Percentiles rank a stretch among this genome's conserved stretches.
These are phyloP conservation scores for Selenia dentaria DNA, from an alignment of 2,888 invertebrate genomes.

Conservation along the genomic window DNA sequence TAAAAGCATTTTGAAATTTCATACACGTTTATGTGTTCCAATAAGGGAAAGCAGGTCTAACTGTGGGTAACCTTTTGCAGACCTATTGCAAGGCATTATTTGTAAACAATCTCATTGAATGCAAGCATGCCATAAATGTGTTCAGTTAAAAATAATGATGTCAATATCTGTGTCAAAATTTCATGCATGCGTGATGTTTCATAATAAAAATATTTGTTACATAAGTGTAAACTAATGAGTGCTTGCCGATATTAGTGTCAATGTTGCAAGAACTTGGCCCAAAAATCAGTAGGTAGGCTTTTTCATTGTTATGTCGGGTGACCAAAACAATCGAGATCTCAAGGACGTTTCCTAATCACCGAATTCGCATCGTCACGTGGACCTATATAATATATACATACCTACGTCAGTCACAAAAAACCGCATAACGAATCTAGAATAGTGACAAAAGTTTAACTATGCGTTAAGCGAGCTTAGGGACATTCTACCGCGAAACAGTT, in stretches of 20 bases:
- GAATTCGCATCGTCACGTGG: constrained; percentile 4
- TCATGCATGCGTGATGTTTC: constrained; percentile 30
- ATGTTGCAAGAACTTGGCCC: constrained; percentile 22
- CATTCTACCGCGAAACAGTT: constrained; percentile 45
- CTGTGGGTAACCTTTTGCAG: constrained; percentile 56
- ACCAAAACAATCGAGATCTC: constrained; percentile 18
- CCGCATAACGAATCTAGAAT: constrained; percentile 22
- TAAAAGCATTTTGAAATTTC: constrained; percentile 59
- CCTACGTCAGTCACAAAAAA: constrained; percentile 23
- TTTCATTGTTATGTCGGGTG: constrained; percentile 25
- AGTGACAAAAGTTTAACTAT: constrained; percentile 39
- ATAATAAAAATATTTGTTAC: constrained; percentile 39
- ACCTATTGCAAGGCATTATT: constrained; percentile 45
- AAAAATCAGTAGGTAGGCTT: constrained; percentile 3
- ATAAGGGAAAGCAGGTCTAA: constrained; percentile 63
- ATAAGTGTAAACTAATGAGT: constrained; percentile 38
- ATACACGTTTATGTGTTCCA: constrained; percentile 56
- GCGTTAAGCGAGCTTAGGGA: constrained; percentile 36
- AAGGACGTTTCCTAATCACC: constrained; percentile 19
- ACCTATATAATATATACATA: too few relatives aligned
- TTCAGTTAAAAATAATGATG: constrained; percentile 7
- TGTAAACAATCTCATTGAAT: constrained; percentile 56
- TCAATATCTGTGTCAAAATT: constrained; percentile 15
- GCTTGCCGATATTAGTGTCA: constrained; percentile 33
- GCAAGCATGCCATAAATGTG: constrained; percentile 5